Evolutionary conservation across 2,888 invertebrate genomes (phyloP).

Genomic region (Rhaphigaster nebulosa): DNA sequence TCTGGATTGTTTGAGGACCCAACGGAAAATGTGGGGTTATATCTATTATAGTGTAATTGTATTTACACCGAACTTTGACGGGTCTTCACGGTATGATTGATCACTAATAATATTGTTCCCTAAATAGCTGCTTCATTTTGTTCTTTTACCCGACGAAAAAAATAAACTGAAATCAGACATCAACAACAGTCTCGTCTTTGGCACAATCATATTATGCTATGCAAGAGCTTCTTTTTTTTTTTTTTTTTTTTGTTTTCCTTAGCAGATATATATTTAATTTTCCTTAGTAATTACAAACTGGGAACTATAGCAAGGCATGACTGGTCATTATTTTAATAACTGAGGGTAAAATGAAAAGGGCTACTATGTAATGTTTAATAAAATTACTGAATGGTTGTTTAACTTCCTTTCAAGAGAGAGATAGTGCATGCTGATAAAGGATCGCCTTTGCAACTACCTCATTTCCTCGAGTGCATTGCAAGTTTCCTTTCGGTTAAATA

Average conservation of each 20-base stretch:
- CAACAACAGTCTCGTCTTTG: not conserved
- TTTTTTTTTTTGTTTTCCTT: too few relatives aligned
- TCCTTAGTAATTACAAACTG: slow-evolving; percentile 42
- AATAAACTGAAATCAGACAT: not conserved
- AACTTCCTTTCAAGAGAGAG: slow-evolving; percentile 47
- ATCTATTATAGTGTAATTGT: too few relatives aligned
- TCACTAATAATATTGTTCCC: too few relatives aligned
- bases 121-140: too few relatives aligned
- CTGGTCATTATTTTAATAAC: slow-evolving; percentile 56
- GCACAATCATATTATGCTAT: not conserved
- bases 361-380: slow-evolving; percentile 49
- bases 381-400: slow-evolving; percentile 55
- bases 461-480: slow-evolving; percentile 41
- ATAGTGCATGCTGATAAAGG: slow-evolving; percentile 29
- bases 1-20: too few relatives aligned
- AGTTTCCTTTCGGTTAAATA: slow-evolving; percentile 35
- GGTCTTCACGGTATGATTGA: too few relatives aligned
- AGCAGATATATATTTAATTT: not conserved
- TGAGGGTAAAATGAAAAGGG: slow-evolving; percentile 47
- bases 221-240: too few relatives aligned
- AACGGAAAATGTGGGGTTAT: too few relatives aligned
- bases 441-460: slow-evolving; percentile 3
- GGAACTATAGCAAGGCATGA: slow-evolving; percentile 36
- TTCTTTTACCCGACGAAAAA: too few relatives aligned
- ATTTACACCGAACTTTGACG: too few relatives aligned